Percentiles rank a stretch among this genome's conserved stretches.
Conservation (phyloP, 1,140 invertebrate species). For the Drosophila sturtevanti region DNA sequence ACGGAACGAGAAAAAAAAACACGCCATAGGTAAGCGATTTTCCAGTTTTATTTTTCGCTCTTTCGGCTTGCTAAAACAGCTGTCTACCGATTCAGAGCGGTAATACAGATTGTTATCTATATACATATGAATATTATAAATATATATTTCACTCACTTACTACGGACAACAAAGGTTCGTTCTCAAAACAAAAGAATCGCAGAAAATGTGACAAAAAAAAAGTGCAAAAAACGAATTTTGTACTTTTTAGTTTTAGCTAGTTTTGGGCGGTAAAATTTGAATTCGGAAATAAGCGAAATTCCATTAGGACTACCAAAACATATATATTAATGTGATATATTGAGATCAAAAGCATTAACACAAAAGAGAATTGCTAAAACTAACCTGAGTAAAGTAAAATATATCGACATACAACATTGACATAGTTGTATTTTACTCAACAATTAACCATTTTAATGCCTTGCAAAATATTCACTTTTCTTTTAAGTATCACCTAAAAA, state of each 20-base stretch:
- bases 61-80: conserved; percentile 38
- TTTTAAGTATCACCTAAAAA: too few relatives aligned
- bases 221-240: background rate
- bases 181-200: background rate
- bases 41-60: conserved; percentile 45
- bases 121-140: conserved; percentile 5
- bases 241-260: background rate
- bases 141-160: background rate
- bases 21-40: conserved; percentile 24
- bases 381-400: too few relatives aligned
- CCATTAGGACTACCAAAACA: background rate
- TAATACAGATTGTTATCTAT: conserved; percentile 30
- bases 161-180: background rate
- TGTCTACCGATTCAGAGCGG: conserved; percentile 50
- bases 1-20: background rate
- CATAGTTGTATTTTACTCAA: too few relatives aligned
- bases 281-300: background rate
- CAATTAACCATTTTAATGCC: too few relatives aligned
- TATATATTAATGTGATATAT: background rate
- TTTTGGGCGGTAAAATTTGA: background rate
- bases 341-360: too few relatives aligned
- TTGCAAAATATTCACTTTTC: too few relatives aligned
- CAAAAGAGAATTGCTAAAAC: too few relatives aligned
- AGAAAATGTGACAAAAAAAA: background rate
- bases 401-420: too few relatives aligned